phyloP scores from a whole-genome alignment of 2,113 vertebrate genomes.

The Corvus moneduloides region DNA sequence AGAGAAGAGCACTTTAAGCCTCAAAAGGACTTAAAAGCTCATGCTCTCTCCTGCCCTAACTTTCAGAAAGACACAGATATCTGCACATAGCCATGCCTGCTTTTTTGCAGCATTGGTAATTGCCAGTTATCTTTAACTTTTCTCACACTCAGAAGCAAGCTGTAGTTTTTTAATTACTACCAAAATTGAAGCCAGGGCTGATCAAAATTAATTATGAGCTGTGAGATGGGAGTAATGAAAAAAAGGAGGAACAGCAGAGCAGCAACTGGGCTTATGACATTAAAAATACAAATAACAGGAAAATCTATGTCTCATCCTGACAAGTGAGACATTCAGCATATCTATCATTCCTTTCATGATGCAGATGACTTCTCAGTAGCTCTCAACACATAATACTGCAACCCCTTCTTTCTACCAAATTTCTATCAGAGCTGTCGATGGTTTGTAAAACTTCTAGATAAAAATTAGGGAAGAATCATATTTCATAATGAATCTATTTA shows the following conservation, averaged over 20 bases:
- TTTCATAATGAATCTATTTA: neutral
- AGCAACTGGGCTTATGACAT: neutral
- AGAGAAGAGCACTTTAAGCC: neutral
- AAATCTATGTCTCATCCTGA: neutral
- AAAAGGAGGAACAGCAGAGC: neutral
- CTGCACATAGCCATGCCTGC: neutral
- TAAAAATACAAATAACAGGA: neutral
- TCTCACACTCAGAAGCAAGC: neutral
- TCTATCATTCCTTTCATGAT: neutral
- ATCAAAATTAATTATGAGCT: conserved; percentile 5
- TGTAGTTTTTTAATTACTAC: neutral
- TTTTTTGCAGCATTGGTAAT: neutral
- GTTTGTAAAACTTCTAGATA: neutral
- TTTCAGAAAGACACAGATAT: neutral
- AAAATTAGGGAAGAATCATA: neutral
- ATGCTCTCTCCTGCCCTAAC: fast-evolving
- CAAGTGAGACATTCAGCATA: neutral
- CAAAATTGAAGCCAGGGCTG: neutral
- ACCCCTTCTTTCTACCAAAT: neutral
- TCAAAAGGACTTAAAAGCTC: neutral
- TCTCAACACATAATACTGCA: neutral
- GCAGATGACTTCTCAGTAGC: neutral
- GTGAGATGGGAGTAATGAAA: conserved; percentile 3
- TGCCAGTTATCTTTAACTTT: neutral
- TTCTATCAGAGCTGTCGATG: neutral